phyloP scores from a whole-genome alignment of 2,888 invertebrate species.

The Standfussiana lucernea region DNA sequence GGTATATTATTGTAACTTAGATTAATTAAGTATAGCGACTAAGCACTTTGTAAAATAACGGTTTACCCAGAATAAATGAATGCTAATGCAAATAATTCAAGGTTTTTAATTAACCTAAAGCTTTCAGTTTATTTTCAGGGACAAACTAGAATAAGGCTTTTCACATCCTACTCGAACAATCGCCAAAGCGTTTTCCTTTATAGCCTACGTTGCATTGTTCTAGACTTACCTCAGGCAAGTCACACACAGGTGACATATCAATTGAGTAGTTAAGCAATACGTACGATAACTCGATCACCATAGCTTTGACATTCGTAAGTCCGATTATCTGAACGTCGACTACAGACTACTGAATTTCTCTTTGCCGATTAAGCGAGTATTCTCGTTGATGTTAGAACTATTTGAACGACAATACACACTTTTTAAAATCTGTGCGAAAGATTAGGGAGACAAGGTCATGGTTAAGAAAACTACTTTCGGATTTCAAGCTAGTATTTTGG shows the following conservation, averaged over 20 bases:
- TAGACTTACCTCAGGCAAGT: conserved; percentile 45
- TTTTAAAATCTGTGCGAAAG: background rate
- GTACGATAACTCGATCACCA: conserved; percentile 34
- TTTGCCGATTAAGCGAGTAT: conserved; percentile 21
- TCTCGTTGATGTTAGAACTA: conserved; percentile 30
- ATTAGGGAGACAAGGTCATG: background rate
- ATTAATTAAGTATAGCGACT: conserved; percentile 64
- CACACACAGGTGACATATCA: conserved; percentile 52
- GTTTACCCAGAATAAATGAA: conserved; percentile 84
- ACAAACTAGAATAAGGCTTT: background rate
- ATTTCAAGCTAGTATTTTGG: background rate
- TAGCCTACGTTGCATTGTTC: conserved; percentile 10
- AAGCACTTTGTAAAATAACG: conserved; percentile 80
- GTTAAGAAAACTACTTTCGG: background rate
- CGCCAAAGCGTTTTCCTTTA: background rate
- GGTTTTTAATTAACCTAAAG: conserved; percentile 46
- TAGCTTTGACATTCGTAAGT: conserved; percentile 51
- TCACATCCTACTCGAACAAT: background rate
- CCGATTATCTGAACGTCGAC: conserved; percentile 61
- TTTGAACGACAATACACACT: conserved; percentile 3
- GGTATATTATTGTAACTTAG: conserved; percentile 72
- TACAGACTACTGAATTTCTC: conserved; percentile 58
- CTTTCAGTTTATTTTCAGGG: background rate
- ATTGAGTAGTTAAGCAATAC: conserved; percentile 28
- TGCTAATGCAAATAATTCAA: conserved; percentile 68